Conservation (phyloP, 2,113 vertebrate genomes). For the Glaucomys volans region DNA sequence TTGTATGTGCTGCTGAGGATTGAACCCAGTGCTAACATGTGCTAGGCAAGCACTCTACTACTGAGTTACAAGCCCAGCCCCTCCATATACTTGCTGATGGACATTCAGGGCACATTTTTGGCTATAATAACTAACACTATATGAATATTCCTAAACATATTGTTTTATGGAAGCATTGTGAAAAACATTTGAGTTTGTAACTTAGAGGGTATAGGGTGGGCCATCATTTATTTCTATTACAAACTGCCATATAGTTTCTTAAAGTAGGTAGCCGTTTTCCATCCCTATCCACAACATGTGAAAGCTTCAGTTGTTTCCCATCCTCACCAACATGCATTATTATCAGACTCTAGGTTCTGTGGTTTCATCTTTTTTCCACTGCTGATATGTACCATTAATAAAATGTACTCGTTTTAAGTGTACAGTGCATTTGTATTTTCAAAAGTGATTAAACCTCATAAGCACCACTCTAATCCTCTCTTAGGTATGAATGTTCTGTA, state of each 20-base stretch:
- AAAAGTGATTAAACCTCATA: neutral
- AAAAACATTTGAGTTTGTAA: constrained; percentile 14
- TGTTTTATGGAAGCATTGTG: neutral
- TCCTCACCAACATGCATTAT: neutral
- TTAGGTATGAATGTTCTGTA: neutral
- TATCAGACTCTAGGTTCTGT: neutral
- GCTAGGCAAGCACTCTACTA: no score
- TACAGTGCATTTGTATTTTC: neutral
- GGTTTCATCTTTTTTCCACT: neutral
- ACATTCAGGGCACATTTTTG: constrained; percentile 12
- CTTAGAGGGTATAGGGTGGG: neutral
- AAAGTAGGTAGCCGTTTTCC: neutral
- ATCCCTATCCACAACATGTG: neutral
- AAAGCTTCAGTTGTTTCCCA: neutral
- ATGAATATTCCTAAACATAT: constrained; percentile 19
- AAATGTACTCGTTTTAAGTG: neutral
- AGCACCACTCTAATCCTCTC: neutral
- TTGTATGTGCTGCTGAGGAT: no score
- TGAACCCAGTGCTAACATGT: no score
- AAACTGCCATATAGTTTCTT: constrained; percentile 3
- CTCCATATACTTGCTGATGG: neutral
- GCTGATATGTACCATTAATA: constrained; percentile 5
- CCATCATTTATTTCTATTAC: neutral
- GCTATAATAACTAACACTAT: neutral
- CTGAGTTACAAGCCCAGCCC: no score